Evolutionary conservation across 2,797 vertebrate species (phyloP), one percentile per base, ranked within the genome.

Genomic region (Myoxocephalus aenaeus): DNA sequence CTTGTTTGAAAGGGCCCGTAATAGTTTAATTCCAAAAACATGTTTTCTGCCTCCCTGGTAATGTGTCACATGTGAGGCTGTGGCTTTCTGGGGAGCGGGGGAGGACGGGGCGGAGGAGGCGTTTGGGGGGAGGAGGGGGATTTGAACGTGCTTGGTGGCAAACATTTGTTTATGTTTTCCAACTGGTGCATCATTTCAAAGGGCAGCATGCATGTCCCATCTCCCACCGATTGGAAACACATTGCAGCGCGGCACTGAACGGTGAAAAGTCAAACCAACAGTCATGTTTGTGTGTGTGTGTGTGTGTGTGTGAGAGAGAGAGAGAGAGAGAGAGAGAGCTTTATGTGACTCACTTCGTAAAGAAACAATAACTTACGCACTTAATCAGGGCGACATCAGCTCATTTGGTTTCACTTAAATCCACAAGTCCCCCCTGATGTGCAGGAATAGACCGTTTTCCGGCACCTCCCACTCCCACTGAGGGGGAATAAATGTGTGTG

Each of bases 141-240:
- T 80, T 85, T 84, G 87, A 94, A 92, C 94, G 91, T 93, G 93
- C 94, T 94, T 92, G 93, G 94, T 95, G 94, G 93, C 92, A 91
- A 94, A 94, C 93, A 93, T 95, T 95, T 96, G 93, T 95, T 95
- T 94, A 89, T 92, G 90, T 94, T 94, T 94, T 94, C 80, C 85
- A 81, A 83, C 89, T 87, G 81, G 91, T 92, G 92, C 92, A 91
- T 92, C 75, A 65, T 93, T 95, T 95, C 92, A 95, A 95, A 95
- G 92, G 67, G 85, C 87, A 76, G 87, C 79, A 17, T 88, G 90
- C 84, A 81, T 84, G 91, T 90, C 88, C 88, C 89, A 86, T 75
- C 90, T 87, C 77, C 70, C 40, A 70, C 46, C 82, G 73, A 95
- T 93, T 92, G 88, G 91, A 95, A 95, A 95, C 95, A 96, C 87